A percentile compares a stretch with the other conserved stretches of the same genome.
Evolutionary conservation across 2,113 vertebrate genomes (phyloP).

Genomic region (Lanius collurio): DNA sequence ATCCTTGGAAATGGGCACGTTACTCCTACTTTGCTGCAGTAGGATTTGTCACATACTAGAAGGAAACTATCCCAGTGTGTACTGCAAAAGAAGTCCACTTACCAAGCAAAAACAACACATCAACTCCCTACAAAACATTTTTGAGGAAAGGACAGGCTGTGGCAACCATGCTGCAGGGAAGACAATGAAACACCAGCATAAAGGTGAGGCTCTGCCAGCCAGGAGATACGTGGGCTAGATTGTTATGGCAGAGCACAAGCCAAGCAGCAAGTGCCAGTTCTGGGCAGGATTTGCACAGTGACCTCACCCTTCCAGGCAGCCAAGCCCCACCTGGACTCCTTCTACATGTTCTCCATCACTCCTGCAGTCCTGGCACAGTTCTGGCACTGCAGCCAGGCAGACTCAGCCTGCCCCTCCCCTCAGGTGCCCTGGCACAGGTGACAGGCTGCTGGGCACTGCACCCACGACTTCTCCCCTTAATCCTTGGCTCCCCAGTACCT

Average conservation of each 20-base stretch:
- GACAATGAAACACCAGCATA: neutral
- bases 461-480: neutral
- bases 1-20: neutral
- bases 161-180: neutral
- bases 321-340: neutral
- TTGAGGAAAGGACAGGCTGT: neutral
- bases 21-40: neutral
- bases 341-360: neutral
- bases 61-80: neutral
- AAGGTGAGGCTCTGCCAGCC: neutral
- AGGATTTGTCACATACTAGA: neutral
- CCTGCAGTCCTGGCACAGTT: no score
- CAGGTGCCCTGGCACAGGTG: neutral
- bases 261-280: neutral
- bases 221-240: neutral
- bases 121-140: neutral
- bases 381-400: neutral
- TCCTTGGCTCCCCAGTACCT: neutral
- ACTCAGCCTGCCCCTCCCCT: neutral
- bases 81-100: neutral
- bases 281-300: neutral
- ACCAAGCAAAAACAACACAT: neutral
- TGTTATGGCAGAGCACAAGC: neutral
- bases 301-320: neutral
- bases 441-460: neutral